Conservation (phyloP, 1,140 invertebrate genomes). For the Anastatus disparis region DNA sequence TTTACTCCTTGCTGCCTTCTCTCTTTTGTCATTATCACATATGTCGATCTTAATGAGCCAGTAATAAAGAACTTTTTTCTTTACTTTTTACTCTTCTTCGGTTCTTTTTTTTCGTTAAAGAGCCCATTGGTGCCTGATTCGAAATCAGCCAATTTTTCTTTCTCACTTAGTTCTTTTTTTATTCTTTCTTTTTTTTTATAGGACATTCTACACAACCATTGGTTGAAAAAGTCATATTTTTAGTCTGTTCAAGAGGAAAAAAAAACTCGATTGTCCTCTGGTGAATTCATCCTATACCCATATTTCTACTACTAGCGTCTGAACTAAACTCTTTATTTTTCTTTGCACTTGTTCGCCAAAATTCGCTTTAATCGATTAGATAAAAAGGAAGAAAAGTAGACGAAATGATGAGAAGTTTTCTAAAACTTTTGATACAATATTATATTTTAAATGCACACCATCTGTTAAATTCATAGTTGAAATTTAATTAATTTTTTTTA, state of each 20-base stretch:
- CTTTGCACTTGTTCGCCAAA: background rate
- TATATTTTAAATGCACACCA: background rate
- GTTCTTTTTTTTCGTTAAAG: slow-evolving; percentile 12
- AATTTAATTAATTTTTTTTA: no score
- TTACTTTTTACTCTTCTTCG: no score
- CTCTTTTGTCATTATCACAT: slow-evolving; percentile 18
- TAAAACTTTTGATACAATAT: background rate
- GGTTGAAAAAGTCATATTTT: slow-evolving; percentile 24
- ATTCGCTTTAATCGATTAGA: slow-evolving; percentile 15
- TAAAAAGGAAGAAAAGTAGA: background rate
- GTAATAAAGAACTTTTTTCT: slow-evolving; percentile 21
- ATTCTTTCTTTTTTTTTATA: no score
- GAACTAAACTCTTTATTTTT: no score
- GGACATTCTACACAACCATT: no score
- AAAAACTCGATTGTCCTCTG: slow-evolving; percentile 8
- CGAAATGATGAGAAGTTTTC: no score
- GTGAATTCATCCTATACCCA: background rate
- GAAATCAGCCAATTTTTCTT: background rate
- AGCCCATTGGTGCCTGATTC: background rate
- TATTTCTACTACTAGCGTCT: background rate
- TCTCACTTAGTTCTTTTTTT: background rate
- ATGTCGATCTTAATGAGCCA: slow-evolving; percentile 34
- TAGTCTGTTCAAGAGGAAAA: background rate
- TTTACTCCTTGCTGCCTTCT: background rate
- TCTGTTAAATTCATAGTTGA: background rate